Evolutionary conservation across 2,113 vertebrate genomes (phyloP).

Genomic region (Prinia subflava): DNA sequence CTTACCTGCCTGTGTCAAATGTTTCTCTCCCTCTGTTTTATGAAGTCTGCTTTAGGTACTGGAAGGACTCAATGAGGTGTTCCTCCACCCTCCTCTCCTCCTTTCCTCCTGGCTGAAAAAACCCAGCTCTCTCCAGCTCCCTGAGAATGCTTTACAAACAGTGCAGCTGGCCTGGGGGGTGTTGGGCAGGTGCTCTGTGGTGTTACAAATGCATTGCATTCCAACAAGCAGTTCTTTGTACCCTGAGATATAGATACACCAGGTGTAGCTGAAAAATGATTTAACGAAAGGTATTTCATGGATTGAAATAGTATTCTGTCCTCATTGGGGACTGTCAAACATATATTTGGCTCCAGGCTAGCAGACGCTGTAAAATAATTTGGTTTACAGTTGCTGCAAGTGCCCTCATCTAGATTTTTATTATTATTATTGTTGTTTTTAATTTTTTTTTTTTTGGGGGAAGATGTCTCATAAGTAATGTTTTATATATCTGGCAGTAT

Average conservation of each 20-base stretch:
- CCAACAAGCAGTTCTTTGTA: neutral
- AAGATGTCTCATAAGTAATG: neutral
- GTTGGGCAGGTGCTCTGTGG: neutral
- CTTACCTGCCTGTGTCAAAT: neutral
- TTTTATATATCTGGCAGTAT: neutral
- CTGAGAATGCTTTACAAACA: neutral
- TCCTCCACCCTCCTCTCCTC: neutral
- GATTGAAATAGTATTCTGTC: neutral
- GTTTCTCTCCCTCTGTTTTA: neutral
- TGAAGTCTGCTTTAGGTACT: neutral
- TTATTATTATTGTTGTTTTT: no score
- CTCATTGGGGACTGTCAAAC: neutral
- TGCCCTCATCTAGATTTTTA: neutral
- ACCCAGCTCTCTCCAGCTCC: neutral
- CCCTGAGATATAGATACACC: neutral
- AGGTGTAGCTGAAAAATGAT: neutral
- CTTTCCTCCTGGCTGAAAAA: neutral
- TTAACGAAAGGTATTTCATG: neutral
- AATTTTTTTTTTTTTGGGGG: neutral
- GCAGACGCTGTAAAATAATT: neutral
- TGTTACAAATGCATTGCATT: accelerated
- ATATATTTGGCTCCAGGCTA: neutral
- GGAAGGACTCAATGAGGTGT: neutral
- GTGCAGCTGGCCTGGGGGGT: neutral
- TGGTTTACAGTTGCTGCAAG: neutral